These are phyloP conservation scores for Strix occidentalis DNA, from an alignment of 2,797 vertebrate genomes.

Conservation along the genomic window DNA sequence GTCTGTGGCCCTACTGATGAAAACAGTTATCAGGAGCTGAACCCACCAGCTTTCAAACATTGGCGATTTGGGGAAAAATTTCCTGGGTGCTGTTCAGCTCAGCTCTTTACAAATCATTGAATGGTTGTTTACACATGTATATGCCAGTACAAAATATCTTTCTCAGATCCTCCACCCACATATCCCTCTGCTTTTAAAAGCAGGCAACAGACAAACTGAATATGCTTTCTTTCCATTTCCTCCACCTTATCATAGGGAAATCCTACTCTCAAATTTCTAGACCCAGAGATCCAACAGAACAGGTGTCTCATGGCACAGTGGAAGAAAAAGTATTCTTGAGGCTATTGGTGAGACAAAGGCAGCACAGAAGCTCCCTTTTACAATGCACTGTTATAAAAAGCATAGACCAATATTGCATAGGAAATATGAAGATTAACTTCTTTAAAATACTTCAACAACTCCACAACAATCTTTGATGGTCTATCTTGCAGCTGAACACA, in stretches of 20 bases:
- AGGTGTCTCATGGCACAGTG: neutral
- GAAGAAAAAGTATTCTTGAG: neutral
- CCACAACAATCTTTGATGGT: neutral
- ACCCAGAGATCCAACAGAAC: neutral
- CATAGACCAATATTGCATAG: neutral
- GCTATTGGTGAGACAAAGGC: neutral
- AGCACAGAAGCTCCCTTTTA: neutral
- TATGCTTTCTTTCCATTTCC: neutral
- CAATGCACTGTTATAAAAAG: neutral
- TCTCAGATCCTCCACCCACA: conserved; percentile 5
- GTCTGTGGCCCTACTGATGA: neutral
- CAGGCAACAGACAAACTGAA: neutral
- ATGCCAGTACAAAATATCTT: conserved; percentile 8
- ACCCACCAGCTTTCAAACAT: neutral
- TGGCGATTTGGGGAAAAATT: neutral
- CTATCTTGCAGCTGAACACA: neutral
- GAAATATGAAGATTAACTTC: neutral
- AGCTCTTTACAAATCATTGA: neutral
- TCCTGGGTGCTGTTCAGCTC: neutral
- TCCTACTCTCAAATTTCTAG: neutral
- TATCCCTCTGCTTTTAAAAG: conserved; percentile 9
- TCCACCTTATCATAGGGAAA: neutral
- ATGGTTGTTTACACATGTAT: conserved; percentile 13
- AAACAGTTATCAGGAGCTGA: neutral
- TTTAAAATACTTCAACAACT: neutral